Conservation (phyloP, 2,797 vertebrate genomes). For the Gymnoscopelus braueri region DNA sequence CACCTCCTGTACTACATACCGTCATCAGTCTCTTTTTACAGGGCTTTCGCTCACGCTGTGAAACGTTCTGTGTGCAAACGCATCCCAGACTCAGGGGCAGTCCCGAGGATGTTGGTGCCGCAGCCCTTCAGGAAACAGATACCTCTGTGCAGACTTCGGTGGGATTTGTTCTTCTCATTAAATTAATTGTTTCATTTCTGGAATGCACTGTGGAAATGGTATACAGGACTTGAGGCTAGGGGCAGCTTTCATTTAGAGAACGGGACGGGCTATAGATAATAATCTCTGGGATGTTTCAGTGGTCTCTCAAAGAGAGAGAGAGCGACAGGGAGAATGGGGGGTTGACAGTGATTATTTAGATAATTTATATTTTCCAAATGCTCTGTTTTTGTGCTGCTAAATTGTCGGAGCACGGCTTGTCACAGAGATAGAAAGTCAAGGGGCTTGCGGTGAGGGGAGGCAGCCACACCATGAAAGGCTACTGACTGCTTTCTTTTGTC, state of each 20-base stretch:
- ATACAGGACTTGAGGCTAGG: constrained; percentile 42
- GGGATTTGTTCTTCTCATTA: constrained; percentile 68
- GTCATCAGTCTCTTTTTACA: constrained; percentile 31
- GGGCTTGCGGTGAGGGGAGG: constrained; percentile 37
- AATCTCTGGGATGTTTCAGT: constrained; percentile 52
- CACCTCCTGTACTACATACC: constrained; percentile 49
- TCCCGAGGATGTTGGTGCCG: constrained; percentile 37
- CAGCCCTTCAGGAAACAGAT: constrained; percentile 47
- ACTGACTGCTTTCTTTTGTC: constrained; percentile 58
- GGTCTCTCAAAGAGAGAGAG: constrained; percentile 50
- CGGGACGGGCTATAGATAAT: constrained; percentile 46
- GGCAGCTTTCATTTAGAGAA: constrained; percentile 58
- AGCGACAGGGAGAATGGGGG: constrained; percentile 24
- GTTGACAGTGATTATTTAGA: constrained; percentile 35
- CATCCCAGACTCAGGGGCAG: constrained; percentile 56
- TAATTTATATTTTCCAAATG: no score
- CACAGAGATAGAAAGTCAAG: constrained; percentile 42
- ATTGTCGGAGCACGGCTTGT: constrained; percentile 10
- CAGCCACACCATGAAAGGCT: constrained; percentile 34
- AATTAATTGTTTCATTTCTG: constrained; percentile 73
- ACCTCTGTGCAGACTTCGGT: constrained; percentile 52
- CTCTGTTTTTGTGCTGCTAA: constrained; percentile 25
- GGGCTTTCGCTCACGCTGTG: neutral
- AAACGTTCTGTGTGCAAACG: neutral
- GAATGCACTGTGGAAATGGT: constrained; percentile 58